Base-by-base conservation (phyloP, 1,140 invertebrate species). In the Saccostrea cuccullata region DNA sequence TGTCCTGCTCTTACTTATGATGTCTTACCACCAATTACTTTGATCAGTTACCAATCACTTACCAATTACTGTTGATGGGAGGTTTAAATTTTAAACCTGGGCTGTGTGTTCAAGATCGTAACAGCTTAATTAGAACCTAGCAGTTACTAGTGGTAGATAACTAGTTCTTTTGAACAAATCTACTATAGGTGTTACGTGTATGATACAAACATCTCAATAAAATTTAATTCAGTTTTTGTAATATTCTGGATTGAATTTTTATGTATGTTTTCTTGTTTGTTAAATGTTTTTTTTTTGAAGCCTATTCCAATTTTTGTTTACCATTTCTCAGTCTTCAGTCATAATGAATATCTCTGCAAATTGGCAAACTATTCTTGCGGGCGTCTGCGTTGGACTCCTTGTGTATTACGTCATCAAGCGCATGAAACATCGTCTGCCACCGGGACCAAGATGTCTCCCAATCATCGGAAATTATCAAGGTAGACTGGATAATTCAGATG, bases 381-480 rank as follows among this genome's bases (percentile, higher is more conserved):
- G 55, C 15, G 55, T 87, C 15, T 15, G 56, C 2, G 30, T 82
- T 36, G 55, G 40, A 55, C 86, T 87, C 58, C 26, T 40, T 11
- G 47, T 56, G 17, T 77, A 86, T 12, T 64, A 77, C 58, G 12
- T 86, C 20, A 30, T 30, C 26, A 40, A 82, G 23, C 70, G 67
- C 26, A 17, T 36, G 67, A 86, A 86, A 82, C 55, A 77, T 23
- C 70, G 73, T 55, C 36, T 86, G 64, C 85, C 85, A 55, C 85
- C 85, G 9, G 85, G 85, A 77, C 85, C 85, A 13, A 82, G 67
- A 20, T 73, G 70, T 15, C 5, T 82, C 12, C 86, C 86, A 13
- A 47, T 87, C 13, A 56, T 82, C 0, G 86, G 86, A 40, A 82
- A 87, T 64, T 86, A 64, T n/a, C 15, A 17, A 64, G 58, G 58